Evolutionary conservation across 2,888 invertebrate genomes (phyloP), one percentile per base, ranked within the genome.

Genomic region (Phengaris arion): DNA sequence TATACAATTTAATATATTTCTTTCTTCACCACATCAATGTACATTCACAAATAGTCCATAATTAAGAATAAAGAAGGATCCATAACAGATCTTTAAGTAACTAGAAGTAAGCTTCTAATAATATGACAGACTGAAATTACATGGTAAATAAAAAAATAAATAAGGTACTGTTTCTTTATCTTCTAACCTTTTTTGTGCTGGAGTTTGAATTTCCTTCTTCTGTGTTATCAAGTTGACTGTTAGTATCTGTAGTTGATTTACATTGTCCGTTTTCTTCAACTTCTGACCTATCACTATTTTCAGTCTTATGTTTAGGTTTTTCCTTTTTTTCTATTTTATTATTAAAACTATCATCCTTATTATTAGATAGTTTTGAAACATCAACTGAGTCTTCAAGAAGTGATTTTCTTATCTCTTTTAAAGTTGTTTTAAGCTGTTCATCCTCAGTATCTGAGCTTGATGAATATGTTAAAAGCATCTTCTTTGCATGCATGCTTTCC

Each of bases 361-460:
- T 76, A 51, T 72, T 77, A 12, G 46, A 68, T 46, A 46, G 13
- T 22, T 70, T 70, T 22, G 70, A 22, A 12, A 22, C 52, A 74
- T 88, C 87, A 78, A 84, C 84, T 46, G 85, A 84, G 3, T 78
- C 81, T 78, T 85, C 82, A 4, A 89, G 81, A 70, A 89, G 81
- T n/a, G 81, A 79, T 64, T 86, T 78, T 79, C 84, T 85, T n/a
- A 89, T 87, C 74, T 86, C 81, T 77, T 86, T 86, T 8, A 86
- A 79, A 10, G 80, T 83, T 81, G 79, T 81, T 78, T 77, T 83
- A 22, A 87, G 78, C 74, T 85, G 79, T 77, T 90, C 88, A 84
- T 90, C 89, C 75, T 89, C 90, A 69, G 87, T 86, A 69, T 91
- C 93, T 7, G 93, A 92, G 81, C 90, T 89, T 51, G 90, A 89